Percentiles rank a stretch among this genome's conserved stretches.
Evolutionary conservation across 2,888 invertebrate genomes (phyloP).

Genomic region (Xylocampa areola): DNA sequence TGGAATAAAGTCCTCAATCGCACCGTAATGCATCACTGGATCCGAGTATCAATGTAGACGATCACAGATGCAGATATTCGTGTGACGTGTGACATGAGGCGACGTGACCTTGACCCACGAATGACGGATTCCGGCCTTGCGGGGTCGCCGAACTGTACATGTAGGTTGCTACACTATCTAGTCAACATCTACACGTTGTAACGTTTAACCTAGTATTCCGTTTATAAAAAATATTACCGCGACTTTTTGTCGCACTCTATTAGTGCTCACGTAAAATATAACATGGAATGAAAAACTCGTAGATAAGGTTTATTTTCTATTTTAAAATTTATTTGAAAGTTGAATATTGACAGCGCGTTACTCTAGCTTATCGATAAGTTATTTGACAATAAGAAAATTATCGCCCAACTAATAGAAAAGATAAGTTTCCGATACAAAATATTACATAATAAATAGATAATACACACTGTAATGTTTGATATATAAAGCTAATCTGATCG

Average conservation of each 20-base stretch:
- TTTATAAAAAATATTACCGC: slow-evolving; percentile 50
- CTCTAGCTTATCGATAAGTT: slow-evolving; percentile 52
- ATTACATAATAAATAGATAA: slow-evolving; percentile 45
- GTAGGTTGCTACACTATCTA: slow-evolving; percentile 76
- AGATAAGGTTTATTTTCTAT: slow-evolving; percentile 43
- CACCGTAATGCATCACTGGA: slow-evolving; percentile 61
- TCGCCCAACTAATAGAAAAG: slow-evolving; percentile 43
- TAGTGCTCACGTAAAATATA: slow-evolving; percentile 37
- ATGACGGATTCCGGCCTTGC: slow-evolving; percentile 89
- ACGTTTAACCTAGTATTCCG: slow-evolving; percentile 58
- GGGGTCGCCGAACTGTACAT: slow-evolving; percentile 80
- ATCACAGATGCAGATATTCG: slow-evolving; percentile 86
- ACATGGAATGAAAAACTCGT: slow-evolving; percentile 24
- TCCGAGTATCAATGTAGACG: slow-evolving; percentile 82
- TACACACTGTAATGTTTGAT: slow-evolving; percentile 39
- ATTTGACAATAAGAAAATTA: slow-evolving; percentile 51
- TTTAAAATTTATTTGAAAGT: slow-evolving; percentile 32
- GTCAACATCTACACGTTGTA: slow-evolving; percentile 66
- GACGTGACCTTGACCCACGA: slow-evolving; percentile 85
- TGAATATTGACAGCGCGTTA: slow-evolving; percentile 31
- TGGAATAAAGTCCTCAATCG: slow-evolving; percentile 75
- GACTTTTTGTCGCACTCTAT: slow-evolving; percentile 40
- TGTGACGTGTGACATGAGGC: slow-evolving; percentile 80
- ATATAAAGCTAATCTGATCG: slow-evolving; percentile 45
- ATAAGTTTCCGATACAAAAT: slow-evolving; percentile 43